Base-by-base conservation (phyloP, 2,888 invertebrate genomes). In the Iselma pallidipennis region DNA sequence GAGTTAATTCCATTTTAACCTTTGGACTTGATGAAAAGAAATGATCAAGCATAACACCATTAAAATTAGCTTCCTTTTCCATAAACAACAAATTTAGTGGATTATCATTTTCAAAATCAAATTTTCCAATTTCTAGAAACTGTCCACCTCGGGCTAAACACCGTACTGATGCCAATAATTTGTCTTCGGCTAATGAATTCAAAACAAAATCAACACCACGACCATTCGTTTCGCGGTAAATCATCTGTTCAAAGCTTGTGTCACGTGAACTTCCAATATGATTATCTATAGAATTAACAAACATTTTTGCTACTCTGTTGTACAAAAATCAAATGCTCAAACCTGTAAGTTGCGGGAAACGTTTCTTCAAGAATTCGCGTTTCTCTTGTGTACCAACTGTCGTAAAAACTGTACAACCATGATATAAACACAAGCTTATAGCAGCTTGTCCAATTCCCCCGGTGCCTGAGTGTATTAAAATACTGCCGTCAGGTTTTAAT, bases 141-240 rank as follows among this genome's bases (percentile, higher is more conserved):
- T 86, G 78, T 49, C 88, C 81, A 50, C 78, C 78, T 23, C n/a
- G n/a, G n/a, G n/a, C n/a, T n/a, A n/a, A n/a, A n/a, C n/a, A n/a
- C n/a, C n/a, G n/a, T n/a, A n/a, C 73, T 5, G 80, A 81, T 3
- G 81, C 80, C 60, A 76, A 74, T n/a, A 88, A 81, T 76, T 95
- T 94, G 74, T 96, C 96, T 76, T 91, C 95, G 19, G 96, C 90
- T 66, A 97, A 84, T 9, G 97, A 97, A 82, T 97, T 97, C 59
- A 97, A 85, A 31, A 97, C 92, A 25, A 96, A 82, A 81, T 97
- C 93, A 10, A 97, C 96, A 63, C 96, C 96, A 69, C 87, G 87
- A 33, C 97, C 97, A 68, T 86, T 82, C 0, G 96, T 96, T 76
- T 89, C 88, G 37, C 85, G 85, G 78, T 92, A 85, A 55, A 97